Evolutionary conservation across 2,113 vertebrate species (phyloP).

Genomic region (Perca schrenkii): DNA sequence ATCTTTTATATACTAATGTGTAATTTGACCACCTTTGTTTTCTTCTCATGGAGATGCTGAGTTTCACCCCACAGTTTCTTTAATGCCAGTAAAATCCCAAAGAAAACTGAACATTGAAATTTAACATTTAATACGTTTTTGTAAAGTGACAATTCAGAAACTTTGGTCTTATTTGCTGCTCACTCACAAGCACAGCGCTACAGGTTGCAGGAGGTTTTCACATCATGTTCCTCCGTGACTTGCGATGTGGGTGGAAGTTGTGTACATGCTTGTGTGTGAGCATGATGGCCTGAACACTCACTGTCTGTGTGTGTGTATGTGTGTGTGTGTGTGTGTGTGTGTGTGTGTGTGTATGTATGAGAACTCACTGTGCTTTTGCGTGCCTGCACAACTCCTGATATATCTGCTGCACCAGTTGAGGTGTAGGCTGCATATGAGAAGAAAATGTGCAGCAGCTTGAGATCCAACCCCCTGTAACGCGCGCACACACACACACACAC

Average conservation of each 20-base stretch:
- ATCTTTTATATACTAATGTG: not conserved
- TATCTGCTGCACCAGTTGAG: constrained; percentile 62
- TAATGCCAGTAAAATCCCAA: not conserved
- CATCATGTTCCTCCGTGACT: constrained; percentile 52
- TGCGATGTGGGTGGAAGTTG: constrained; percentile 75
- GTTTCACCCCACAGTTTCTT: not conserved
- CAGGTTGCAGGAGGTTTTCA: constrained; percentile 48
- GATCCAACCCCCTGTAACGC: constrained; percentile 65
- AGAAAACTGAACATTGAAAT: not conserved
- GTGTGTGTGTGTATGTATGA: constrained; percentile 45
- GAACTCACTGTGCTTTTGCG: not conserved
- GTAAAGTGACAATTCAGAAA: not conserved
- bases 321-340: constrained; percentile 45
- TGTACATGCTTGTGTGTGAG: constrained; percentile 31
- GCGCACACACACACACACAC: constrained; percentile 43
- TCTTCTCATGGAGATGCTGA: not conserved
- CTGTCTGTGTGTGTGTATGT: constrained; percentile 35
- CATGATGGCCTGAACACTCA: constrained; percentile 17
- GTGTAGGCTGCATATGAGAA: constrained; percentile 75
- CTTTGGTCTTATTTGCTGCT: not conserved
- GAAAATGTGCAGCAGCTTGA: constrained; percentile 83
- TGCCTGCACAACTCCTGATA: constrained; percentile 61
- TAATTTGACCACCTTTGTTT: not conserved
- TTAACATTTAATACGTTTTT: not conserved
- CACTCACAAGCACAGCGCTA: constrained; percentile 15